Evolutionary conservation across 2,113 vertebrate genomes (phyloP).

Genomic region (Carassius carassius): DNA sequence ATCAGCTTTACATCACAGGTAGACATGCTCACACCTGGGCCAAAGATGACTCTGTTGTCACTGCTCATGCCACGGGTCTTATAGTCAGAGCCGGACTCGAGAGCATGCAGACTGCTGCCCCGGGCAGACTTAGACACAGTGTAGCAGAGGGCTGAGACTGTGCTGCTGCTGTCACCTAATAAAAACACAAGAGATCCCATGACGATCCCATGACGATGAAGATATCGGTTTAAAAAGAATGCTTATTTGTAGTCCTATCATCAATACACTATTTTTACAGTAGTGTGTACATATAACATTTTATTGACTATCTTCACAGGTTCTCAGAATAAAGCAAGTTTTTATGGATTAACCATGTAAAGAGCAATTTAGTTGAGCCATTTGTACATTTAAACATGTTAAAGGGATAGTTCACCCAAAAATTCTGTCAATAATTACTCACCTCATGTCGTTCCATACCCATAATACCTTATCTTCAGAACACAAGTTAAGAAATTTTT

Average conservation of each 20-base stretch:
- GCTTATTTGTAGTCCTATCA: not conserved
- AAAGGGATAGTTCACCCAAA: no score
- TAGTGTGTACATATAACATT: not conserved
- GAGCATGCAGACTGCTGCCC: slow-evolving; percentile 85
- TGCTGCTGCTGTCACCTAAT: slow-evolving; percentile 88
- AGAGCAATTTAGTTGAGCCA: not conserved
- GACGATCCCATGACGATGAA: not conserved
- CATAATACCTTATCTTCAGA: no score
- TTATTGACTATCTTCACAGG: not conserved
- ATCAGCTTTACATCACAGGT: slow-evolving; percentile 88
- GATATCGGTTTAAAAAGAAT: not conserved
- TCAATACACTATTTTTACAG: not conserved
- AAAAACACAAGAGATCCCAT: not conserved
- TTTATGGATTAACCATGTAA: not conserved
- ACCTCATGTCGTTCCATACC: no score
- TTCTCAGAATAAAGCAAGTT: not conserved
- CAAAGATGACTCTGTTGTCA: slow-evolving; percentile 83
- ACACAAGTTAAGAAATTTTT: no score
- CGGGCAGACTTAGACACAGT: slow-evolving; percentile 84
- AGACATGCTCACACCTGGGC: slow-evolving; percentile 81
- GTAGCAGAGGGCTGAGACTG: slow-evolving; percentile 89
- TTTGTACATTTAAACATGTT: not conserved
- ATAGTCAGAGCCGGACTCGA: slow-evolving; percentile 93
- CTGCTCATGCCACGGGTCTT: slow-evolving; percentile 82
- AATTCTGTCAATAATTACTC: no score